Evolutionary conservation across 2,888 invertebrate genomes (phyloP), one percentile per base, ranked within the genome.

Genomic region (Callinectes sapidus): DNA sequence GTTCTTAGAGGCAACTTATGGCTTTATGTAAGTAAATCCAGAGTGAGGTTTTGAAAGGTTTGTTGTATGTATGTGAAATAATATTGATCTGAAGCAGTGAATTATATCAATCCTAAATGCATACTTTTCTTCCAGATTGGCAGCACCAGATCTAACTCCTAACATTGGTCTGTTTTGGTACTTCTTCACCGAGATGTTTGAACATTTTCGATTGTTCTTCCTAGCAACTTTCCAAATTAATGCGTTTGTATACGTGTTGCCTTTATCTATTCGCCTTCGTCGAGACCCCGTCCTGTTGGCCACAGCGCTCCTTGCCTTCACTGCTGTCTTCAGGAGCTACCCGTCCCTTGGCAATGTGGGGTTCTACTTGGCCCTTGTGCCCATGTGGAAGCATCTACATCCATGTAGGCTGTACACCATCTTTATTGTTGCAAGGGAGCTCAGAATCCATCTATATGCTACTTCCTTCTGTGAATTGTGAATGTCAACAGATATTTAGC

Each of bases 101-200:
- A 35, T 81, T 32, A 35, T n/a, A 81, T 39, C 39, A 3, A 39
- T 5, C 35, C 18, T 81, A 13, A 81, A 81, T 81, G 13, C 35
- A 71, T 91, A 10, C 23, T 61, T 35, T 35, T 55, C 14, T 35
- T 91, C 81, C 96, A 98, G 98, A 95, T 96, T 99, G 95, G 97
- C 97, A 32, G 98, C 99, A 90, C 98, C 98, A 1, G 99, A 99
- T 96, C 96, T 99, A 94, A 98, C 98, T 95, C 99, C 99, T 42
- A 99, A 99, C 95, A 98, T 99, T 95, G 99, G 99, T 0, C 96
- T 99, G 1, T 99, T 99, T 96, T 99, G 99, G 99, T 99, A 99
- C 95, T 99, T 99, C 96, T 99, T 99, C 96, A 99, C 99, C 0
- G 99, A 99, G 96, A 99, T 99, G 98, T 99, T 99, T 96, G 99